Evolutionary conservation across 2,888 invertebrate genomes (phyloP).

Genomic region (Subacronicta megacephala): DNA sequence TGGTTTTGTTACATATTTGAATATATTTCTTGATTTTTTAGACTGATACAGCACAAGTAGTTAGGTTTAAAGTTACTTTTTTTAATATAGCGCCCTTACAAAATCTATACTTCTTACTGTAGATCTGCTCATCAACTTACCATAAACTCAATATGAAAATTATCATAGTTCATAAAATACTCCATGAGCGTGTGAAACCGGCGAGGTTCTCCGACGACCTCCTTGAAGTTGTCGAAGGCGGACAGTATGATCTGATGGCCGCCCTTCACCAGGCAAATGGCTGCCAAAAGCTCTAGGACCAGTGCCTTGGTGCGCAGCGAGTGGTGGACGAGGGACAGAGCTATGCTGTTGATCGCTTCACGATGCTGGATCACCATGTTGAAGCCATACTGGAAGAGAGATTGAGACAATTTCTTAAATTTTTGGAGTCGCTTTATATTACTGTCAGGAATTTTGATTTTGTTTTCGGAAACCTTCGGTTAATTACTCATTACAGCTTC

Average conservation of each 20-base stretch:
- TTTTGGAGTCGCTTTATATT: too few species aligned
- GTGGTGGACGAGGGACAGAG: conserved; percentile 98
- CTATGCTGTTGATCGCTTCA: conserved; percentile 99
- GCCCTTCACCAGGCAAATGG: conserved; percentile 99
- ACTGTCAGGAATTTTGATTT: background rate
- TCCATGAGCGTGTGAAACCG: conserved; percentile 99
- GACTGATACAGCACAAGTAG: too few species aligned
- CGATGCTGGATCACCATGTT: conserved; percentile 99
- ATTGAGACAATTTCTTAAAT: background rate
- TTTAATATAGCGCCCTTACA: too few species aligned
- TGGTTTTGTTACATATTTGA: too few species aligned
- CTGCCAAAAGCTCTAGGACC: conserved; percentile 98
- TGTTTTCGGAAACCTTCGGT: too few species aligned
- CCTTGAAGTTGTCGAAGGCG: conserved; percentile 99
- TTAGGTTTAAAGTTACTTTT: too few species aligned
- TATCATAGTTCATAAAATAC: conserved; percentile 98
- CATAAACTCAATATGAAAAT: conserved; percentile 99
- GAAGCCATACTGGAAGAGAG: conserved; percentile 95
- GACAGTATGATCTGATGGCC: conserved; percentile 99
- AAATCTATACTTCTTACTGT: too few species aligned
- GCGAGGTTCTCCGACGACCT: conserved; percentile 94
- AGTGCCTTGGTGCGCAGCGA: conserved; percentile 99
- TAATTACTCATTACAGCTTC: too few species aligned
- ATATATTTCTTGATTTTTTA: too few species aligned
- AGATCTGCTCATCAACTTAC: too few species aligned